A percentile compares a stretch with the other conserved stretches of the same genome.
Evolutionary conservation across 2,888 invertebrate genomes (phyloP).

Genomic region (Dusona sp.): DNA sequence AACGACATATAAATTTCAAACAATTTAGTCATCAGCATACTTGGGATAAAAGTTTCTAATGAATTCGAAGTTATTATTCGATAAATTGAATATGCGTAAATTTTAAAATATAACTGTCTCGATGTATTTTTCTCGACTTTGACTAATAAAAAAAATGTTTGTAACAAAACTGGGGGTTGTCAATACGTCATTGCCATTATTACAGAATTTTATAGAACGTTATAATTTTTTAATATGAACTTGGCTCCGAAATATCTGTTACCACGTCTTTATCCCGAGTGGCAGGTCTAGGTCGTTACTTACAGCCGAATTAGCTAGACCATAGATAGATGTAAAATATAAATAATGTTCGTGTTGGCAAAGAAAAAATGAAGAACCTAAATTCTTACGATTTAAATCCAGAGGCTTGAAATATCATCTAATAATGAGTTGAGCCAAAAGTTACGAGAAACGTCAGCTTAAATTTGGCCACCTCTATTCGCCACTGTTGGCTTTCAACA

Average conservation of each 20-base stretch:
- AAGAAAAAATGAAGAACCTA: constrained; percentile 19
- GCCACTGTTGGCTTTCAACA: constrained; percentile 10
- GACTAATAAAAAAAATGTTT: background rate
- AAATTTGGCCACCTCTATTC: constrained; percentile 55
- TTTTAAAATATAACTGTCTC: background rate
- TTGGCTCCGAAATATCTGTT: background rate
- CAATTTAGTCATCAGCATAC: no score
- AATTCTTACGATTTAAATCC: constrained; percentile 54
- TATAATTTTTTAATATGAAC: background rate
- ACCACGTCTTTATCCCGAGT: constrained; percentile 7
- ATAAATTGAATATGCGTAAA: no score
- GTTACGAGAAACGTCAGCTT: constrained; percentile 67
- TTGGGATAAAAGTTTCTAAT: background rate
- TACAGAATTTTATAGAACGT: background rate
- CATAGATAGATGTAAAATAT: constrained; percentile 20
- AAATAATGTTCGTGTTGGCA: constrained; percentile 6
- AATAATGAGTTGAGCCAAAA: constrained; percentile 65
- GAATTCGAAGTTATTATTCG: no score
- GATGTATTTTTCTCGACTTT: background rate
- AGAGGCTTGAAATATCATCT: constrained; percentile 63
- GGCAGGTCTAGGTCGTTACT: constrained; percentile 21
- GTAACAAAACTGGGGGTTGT: background rate
- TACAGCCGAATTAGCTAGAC: constrained; percentile 31
- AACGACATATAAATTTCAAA: no score
- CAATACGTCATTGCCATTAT: background rate